A percentile compares a stretch with the other conserved stretches of the same genome.
phyloP scores from a whole-genome alignment of 2,797 vertebrate genomes.

The Hafferia zeledoni region DNA sequence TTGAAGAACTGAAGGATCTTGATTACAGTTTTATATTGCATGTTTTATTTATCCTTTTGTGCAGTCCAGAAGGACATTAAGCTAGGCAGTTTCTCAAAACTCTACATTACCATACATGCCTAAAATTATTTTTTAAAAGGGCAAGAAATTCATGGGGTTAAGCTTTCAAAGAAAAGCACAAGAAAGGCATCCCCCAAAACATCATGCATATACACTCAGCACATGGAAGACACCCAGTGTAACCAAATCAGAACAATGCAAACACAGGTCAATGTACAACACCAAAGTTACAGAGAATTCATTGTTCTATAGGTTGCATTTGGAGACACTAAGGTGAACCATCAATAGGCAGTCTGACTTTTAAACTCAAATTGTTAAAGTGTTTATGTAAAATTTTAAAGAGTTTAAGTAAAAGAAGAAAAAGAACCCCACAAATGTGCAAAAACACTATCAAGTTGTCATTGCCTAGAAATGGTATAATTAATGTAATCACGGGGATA shows the following conservation, averaged over 20 bases:
- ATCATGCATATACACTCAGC: not conserved
- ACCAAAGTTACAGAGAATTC: not conserved
- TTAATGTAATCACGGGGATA: not conserved
- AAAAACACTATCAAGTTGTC: not conserved
- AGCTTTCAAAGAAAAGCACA: not conserved
- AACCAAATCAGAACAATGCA: not conserved
- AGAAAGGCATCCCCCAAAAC: not conserved
- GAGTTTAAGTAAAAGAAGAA: not conserved
- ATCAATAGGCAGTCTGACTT: not conserved
- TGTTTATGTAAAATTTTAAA: not conserved
- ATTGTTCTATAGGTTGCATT: not conserved
- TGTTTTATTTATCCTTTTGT: not conserved
- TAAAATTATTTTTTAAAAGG: not conserved
- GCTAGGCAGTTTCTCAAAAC: not conserved
- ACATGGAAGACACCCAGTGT: not conserved
- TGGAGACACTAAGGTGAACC: not conserved
- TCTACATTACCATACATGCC: not conserved
- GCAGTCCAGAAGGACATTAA: not conserved
- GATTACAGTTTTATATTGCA: not conserved
- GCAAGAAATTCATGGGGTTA: not conserved
- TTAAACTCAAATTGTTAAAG: not conserved
- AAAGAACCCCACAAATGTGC: rapidly evolving
- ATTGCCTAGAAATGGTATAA: not conserved
- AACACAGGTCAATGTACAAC: not conserved
- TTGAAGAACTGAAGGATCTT: not conserved